phyloP scores from a whole-genome alignment of 2,113 vertebrate species.

The Bettongia penicillata region DNA sequence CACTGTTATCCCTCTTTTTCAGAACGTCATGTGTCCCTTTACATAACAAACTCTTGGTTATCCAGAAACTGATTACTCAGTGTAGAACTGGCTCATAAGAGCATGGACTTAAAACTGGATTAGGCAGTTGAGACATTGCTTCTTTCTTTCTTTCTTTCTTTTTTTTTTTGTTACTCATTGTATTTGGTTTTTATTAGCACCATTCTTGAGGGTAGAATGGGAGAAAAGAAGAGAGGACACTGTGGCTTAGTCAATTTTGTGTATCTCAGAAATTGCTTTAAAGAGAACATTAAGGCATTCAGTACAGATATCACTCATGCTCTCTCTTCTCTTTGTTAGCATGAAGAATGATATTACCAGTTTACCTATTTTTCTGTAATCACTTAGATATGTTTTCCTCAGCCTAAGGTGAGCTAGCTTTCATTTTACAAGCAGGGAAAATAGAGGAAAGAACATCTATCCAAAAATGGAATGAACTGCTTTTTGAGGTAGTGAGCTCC shows the following conservation, averaged over 20 bases:
- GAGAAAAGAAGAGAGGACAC: background rate
- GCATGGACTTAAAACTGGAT: background rate
- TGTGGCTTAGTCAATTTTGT: slow-evolving; percentile 21
- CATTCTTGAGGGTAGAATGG: slow-evolving; percentile 36
- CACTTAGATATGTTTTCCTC: background rate
- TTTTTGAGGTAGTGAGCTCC: background rate
- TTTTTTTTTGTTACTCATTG: slow-evolving; percentile 17
- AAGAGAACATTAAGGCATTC: background rate
- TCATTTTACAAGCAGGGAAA: background rate
- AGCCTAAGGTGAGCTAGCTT: background rate
- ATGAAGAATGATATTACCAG: slow-evolving; percentile 12
- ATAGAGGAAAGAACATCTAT: background rate
- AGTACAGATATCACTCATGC: background rate
- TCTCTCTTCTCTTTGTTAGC: background rate
- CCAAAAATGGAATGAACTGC: background rate
- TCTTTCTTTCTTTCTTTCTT: slow-evolving; percentile 11
- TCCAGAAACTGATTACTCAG: background rate
- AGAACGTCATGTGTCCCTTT: slow-evolving; percentile 9
- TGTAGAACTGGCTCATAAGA: background rate
- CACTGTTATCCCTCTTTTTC: background rate
- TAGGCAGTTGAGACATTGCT: background rate
- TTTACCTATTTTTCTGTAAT: background rate
- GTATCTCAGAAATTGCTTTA: slow-evolving; percentile 21
- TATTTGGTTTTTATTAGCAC: slow-evolving; percentile 34
- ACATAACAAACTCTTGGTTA: background rate